A percentile compares a stretch with the other conserved stretches of the same genome.
These are phyloP conservation scores for Cremastinae sp. DNA, from an alignment of 2,888 invertebrate genomes.

Conservation along the genomic window DNA sequence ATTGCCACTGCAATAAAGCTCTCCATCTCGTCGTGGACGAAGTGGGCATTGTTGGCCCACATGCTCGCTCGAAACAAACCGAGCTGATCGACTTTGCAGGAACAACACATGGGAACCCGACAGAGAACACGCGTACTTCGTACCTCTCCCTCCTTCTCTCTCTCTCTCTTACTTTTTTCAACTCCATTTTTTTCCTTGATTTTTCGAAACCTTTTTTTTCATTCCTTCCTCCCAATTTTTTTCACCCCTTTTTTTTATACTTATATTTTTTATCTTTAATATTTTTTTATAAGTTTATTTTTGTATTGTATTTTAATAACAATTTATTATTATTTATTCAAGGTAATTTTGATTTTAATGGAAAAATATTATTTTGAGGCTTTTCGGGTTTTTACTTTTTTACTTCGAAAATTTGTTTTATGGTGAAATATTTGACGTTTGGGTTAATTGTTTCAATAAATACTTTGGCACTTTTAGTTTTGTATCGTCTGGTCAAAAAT, in stretches of 20 bases:
- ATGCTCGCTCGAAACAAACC: conserved; percentile 77
- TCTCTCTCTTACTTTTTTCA: conserved; percentile 42
- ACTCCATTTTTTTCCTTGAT: conserved; percentile 56
- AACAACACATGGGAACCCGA: conserved; percentile 71
- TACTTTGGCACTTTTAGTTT: too few species aligned
- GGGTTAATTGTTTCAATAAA: too few species aligned
- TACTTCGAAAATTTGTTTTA: too few species aligned
- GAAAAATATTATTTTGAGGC: too few species aligned
- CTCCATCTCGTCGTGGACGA: conserved; percentile 61
- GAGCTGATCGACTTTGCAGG: conserved; percentile 76
- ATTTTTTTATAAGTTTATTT: conserved; percentile 52
- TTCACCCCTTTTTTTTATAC: not conserved
- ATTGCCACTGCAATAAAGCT: conserved; percentile 63
- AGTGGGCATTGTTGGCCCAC: conserved; percentile 80
- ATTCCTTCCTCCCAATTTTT: conserved; percentile 42
- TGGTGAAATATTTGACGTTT: too few species aligned
- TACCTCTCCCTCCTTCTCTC: conserved; percentile 37
- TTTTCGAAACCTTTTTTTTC: conserved; percentile 50
- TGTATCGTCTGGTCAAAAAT: too few species aligned
- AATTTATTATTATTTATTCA: too few species aligned
- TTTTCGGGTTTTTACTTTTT: too few species aligned
- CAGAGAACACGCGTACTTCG: conserved; percentile 39
- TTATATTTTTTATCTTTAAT: not conserved
- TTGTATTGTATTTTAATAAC: too few species aligned
- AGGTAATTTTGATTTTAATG: too few species aligned